These are phyloP conservation scores for Calliopsis andreniformis DNA, from an alignment of 1,140 invertebrate genomes.

Conservation along the genomic window DNA sequence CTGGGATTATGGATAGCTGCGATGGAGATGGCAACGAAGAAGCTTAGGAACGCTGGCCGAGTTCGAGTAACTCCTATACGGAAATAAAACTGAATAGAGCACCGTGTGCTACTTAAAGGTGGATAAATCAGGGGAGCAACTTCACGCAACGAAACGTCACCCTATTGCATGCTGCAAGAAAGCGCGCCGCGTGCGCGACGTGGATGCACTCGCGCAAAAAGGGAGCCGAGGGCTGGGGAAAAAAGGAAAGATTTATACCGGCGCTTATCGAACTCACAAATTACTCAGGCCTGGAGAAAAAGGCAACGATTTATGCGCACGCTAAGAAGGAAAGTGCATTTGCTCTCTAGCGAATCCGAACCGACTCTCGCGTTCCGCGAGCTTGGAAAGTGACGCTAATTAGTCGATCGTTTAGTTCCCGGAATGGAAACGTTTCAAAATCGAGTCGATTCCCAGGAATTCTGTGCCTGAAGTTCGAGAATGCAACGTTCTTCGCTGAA, in stretches of 20 bases:
- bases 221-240: background rate
- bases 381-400: conserved; percentile 36
- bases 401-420: conserved; percentile 5
- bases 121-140: conserved; percentile 53
- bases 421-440: conserved; percentile 18
- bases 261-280: conserved; percentile 32
- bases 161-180: conserved; percentile 11
- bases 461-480: background rate
- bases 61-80: background rate
- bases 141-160: conserved; percentile 41
- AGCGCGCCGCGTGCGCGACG: background rate
- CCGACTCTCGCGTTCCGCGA: conserved; percentile 5
- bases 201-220: background rate
- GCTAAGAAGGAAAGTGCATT: conserved; percentile 36
- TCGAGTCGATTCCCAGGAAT: background rate
- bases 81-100: conserved; percentile 27
- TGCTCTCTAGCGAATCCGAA: conserved; percentile 7
- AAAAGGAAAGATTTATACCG: conserved; percentile 19
- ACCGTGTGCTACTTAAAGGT: conserved; percentile 35
- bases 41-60: background rate
- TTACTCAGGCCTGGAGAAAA: conserved; percentile 1
- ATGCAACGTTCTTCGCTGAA: background rate
- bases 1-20: background rate
- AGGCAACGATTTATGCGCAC: conserved; percentile 36
- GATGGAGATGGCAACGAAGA: background rate